Base-by-base conservation (phyloP, 1,140 invertebrate genomes). In the Zelostemma sp. region DNA sequence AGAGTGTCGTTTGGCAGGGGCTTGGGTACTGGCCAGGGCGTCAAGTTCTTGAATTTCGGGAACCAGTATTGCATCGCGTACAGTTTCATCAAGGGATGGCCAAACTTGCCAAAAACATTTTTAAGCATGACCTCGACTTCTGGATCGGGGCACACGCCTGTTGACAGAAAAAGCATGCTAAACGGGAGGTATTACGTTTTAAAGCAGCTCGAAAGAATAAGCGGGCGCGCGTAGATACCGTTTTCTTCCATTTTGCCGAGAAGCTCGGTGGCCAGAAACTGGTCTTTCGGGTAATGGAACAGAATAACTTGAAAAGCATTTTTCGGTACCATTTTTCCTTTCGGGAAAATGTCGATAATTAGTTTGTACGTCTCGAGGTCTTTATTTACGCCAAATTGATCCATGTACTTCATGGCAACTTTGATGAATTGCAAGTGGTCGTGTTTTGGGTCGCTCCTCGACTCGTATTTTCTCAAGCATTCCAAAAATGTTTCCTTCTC, bases 21-120 rank as follows among this genome's bases (percentile, higher is more conserved):
- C 25, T 90, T 87, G 0, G 97, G 95, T 35, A 97, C 78, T 1
- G 91, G 90, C 91, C 94, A 99, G 1, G 97, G 97, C 69, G 95
- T 96, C 0, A 92, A 80, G 81, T 98, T 92, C 77, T 91, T 94
- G 75, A 99, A 96, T 83, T 99, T 99, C 1, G 97, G 96, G 91
- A 98, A 93, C 98, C 98, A 99, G 78, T 99, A 99, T 87, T 95
- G 91, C 93, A 99, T 97, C 43, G 96, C 88, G 87, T 91, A 92
- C 77, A 90, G 94, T 80, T 97, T 98, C 59, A 93, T 86, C 9
- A 95, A 80, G 0, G 94, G 93, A 78, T 91, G 89, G 8, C 91
- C 91, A 73, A 91, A 86, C 55, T 87, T 85, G 0, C 97, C 97
- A 87, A 99, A 99, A 35, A 91, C 90, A 75, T 93, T 93, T 6